Evolutionary conservation across 1,140 invertebrate species (phyloP).

Genomic region (Octopus sinensis): DNA sequence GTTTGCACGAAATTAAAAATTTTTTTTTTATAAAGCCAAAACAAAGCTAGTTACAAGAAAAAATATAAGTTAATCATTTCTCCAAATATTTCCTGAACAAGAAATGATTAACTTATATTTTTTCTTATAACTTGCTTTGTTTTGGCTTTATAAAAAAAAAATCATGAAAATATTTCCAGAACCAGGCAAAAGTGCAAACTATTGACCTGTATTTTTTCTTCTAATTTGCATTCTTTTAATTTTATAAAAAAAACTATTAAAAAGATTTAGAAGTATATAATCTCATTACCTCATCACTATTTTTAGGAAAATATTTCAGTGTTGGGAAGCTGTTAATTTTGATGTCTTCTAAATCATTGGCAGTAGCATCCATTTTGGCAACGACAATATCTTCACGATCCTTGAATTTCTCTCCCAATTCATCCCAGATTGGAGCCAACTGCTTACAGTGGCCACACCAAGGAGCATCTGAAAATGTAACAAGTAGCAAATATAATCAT

Average conservation of each 20-base stretch:
- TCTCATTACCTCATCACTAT: constrained; percentile 75
- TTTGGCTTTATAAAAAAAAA: neutral
- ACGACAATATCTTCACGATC: constrained; percentile 82
- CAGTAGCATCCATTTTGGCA: constrained; percentile 97
- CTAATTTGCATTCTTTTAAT: too few relatives aligned
- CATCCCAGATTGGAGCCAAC: constrained; percentile 90
- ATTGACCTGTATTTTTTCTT: too few relatives aligned
- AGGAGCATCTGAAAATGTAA: constrained; percentile 69
- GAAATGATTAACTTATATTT: too few relatives aligned
- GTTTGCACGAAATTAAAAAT: too few relatives aligned
- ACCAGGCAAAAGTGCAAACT: too few relatives aligned
- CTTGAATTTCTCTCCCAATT: constrained; percentile 81
- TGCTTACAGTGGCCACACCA: constrained; percentile 97
- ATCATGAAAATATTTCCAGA: neutral
- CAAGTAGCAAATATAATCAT: neutral
- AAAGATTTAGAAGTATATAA: too few relatives aligned
- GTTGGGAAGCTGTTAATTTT: constrained; percentile 96
- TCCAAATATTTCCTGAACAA: too few relatives aligned
- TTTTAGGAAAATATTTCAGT: constrained; percentile 91
- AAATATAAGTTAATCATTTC: too few relatives aligned
- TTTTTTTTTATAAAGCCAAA: too few relatives aligned
- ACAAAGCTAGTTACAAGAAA: too few relatives aligned
- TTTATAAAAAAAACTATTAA: too few relatives aligned
- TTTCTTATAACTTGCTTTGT: too few relatives aligned
- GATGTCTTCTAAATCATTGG: constrained; percentile 83